A percentile compares a stretch with the other conserved stretches of the same genome.
Conservation (phyloP, 2,888 invertebrate species). For the Craniophora ligustri region DNA sequence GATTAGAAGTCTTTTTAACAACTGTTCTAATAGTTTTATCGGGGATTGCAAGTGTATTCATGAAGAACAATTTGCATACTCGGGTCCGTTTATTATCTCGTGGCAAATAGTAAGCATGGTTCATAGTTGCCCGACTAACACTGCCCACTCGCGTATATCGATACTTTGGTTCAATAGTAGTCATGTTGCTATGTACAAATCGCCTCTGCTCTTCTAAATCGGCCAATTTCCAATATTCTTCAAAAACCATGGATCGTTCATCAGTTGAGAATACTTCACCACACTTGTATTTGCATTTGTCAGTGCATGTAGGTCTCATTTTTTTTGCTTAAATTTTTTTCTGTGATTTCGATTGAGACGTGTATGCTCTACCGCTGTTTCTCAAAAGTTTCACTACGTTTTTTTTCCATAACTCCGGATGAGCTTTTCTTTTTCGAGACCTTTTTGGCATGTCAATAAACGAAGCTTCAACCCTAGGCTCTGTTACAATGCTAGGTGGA, state of each 20-base stretch:
- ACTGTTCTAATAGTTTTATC: constrained; percentile 17
- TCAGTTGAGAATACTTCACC: constrained; percentile 10
- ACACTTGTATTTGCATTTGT: constrained; percentile 19
- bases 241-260: constrained; percentile 17
- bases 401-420: constrained; percentile 13
- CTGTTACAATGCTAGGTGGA: too few relatives aligned
- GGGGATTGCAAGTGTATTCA: constrained; percentile 1
- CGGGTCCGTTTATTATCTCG: constrained; percentile 7
- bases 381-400: constrained; percentile 13
- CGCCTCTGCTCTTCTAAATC: constrained; percentile 20
- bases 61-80: background rate
- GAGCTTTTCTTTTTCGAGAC: constrained; percentile 4
- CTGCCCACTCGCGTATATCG: constrained; percentile 15
- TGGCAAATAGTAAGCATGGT: constrained; percentile 17
- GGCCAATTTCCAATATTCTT: constrained; percentile 10
- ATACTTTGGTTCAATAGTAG: constrained; percentile 17
- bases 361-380: constrained; percentile 7
- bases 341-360: constrained; percentile 10
- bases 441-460: background rate
- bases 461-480: too few relatives aligned
- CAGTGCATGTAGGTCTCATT: constrained; percentile 17
- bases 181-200: constrained; percentile 14
- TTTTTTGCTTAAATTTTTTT: constrained; percentile 7
- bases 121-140: constrained; percentile 11
- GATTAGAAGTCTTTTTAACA: constrained; percentile 12